Evolutionary conservation across 2,888 invertebrate genomes (phyloP), one percentile per base, ranked within the genome.

Genomic region (Campoletis raptor): DNA sequence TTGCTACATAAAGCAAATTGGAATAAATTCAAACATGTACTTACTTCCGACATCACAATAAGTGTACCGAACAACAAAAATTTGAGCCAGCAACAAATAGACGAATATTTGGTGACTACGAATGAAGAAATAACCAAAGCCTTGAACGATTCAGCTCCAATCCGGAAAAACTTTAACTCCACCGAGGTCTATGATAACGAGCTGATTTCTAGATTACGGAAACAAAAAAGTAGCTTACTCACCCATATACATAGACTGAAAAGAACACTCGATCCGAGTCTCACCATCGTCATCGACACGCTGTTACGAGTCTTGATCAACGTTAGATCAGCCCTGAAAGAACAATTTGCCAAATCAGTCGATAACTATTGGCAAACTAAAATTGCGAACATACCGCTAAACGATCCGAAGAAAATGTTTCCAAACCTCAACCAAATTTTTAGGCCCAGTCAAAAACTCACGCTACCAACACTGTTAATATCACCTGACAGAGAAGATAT

Each of bases 1-100:
- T 15, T n/a, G 5, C 5, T 87, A 37, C 73, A 85, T 24, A 87
- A 83, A 73, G 54, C 80, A 12, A 45, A 87, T 42, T 87, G 85
- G 78, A 21, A 85, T 36, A 69, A 77, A 48, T 83, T 87, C 52
- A 69, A 69, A n/a, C 18, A 77, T 5, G 10, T 40, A 9, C 52
- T 86, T 15, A 52, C 42, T 4, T 24, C 48, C 24, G 52, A 24
- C 5, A 18, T 8, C 24, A 45, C 8, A 40, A 42, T 15, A 40
- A 69, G 4, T 40, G 66, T 64, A 66, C 85, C 36, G 9, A 48
- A n/a, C 18, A 81, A 52, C 66, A 45, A 37, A 30, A 81, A 81
- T 24, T 18, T 72, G 10, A 21, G 21, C 18, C 72, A 81, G 21
- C 0, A 1, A 2, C 72, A 81, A 64, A 81, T 81, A 15, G 80